phyloP scores from a whole-genome alignment of 2,113 vertebrate species.

The Ceyx margarethae region DNA sequence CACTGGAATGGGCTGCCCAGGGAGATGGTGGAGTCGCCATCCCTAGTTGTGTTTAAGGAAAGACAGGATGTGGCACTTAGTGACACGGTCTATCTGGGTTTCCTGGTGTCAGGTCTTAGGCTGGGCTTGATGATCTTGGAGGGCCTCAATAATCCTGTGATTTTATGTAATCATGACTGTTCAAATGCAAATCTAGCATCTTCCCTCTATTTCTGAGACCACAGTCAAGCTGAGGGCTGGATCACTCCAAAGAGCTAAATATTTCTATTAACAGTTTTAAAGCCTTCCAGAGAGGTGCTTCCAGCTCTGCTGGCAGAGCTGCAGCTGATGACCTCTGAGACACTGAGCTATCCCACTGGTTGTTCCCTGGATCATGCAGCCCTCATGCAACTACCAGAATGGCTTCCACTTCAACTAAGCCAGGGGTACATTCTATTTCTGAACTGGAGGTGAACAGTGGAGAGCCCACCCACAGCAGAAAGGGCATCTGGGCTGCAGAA shows the following conservation, averaged over 20 bases:
- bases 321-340: not conserved
- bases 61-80: too few relatives aligned
- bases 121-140: too few relatives aligned
- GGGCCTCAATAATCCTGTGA: too few relatives aligned
- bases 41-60: too few relatives aligned
- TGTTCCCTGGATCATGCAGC: not conserved
- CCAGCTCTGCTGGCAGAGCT: not conserved
- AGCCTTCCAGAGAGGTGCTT: not conserved
- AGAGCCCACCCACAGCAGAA: not conserved
- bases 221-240: not conserved
- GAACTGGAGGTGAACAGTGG: not conserved
- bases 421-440: not conserved
- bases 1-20: too few relatives aligned
- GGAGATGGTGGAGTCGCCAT: too few relatives aligned
- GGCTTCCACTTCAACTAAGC: accelerated
- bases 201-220: not conserved
- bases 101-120: too few relatives aligned
- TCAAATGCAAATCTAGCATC: not conserved
- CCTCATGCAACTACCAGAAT: not conserved
- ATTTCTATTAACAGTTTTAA: not conserved
- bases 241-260: not conserved
- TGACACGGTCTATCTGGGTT: too few relatives aligned
- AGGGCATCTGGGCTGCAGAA: not conserved
- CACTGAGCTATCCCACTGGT: not conserved
- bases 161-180: too few relatives aligned